phyloP scores from a whole-genome alignment of 2,888 invertebrate genomes.

The Mimumesa dahlbomi region DNA sequence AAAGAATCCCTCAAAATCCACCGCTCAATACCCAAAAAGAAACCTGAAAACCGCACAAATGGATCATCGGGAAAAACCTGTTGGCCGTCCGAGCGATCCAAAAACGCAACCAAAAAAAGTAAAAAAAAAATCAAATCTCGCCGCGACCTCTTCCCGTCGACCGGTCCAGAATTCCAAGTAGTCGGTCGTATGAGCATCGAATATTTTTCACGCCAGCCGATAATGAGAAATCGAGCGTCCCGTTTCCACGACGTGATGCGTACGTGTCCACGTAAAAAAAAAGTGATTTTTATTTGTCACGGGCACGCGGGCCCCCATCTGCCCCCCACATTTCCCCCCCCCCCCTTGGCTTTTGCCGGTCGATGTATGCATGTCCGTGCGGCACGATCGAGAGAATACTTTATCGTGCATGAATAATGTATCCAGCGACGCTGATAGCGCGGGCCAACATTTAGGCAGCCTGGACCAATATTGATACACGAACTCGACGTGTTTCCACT shows the following conservation, averaged over 20 bases:
- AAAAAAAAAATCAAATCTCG: too few relatives aligned
- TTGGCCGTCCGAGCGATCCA: too few relatives aligned
- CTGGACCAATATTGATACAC: slow-evolving; percentile 65
- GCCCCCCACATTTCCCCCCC: background rate
- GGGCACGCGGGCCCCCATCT: background rate
- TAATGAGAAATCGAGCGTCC: background rate
- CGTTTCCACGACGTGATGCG: too few relatives aligned
- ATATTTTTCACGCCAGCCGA: background rate
- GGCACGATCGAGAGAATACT: slow-evolving; percentile 57
- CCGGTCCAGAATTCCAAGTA: too few relatives aligned
- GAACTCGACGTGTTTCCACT: slow-evolving; percentile 50
- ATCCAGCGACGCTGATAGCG: slow-evolving; percentile 59
- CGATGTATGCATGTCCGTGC: slow-evolving; percentile 28
- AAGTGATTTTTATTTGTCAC: slow-evolving; percentile 18
- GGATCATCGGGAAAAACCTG: too few relatives aligned
- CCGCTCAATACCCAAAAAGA: too few relatives aligned
- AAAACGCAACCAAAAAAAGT: too few relatives aligned
- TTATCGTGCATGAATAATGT: slow-evolving; percentile 69
- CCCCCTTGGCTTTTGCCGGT: background rate
- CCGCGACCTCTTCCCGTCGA: too few relatives aligned
- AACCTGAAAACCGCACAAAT: too few relatives aligned
- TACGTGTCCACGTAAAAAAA: background rate
- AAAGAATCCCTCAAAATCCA: too few relatives aligned
- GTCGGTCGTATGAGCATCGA: too few relatives aligned
- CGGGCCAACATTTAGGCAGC: slow-evolving; percentile 65